Percentiles rank a stretch among this genome's conserved stretches.
phyloP scores from a whole-genome alignment of 2,888 invertebrate species.

The Catotricha subobsoleta region DNA sequence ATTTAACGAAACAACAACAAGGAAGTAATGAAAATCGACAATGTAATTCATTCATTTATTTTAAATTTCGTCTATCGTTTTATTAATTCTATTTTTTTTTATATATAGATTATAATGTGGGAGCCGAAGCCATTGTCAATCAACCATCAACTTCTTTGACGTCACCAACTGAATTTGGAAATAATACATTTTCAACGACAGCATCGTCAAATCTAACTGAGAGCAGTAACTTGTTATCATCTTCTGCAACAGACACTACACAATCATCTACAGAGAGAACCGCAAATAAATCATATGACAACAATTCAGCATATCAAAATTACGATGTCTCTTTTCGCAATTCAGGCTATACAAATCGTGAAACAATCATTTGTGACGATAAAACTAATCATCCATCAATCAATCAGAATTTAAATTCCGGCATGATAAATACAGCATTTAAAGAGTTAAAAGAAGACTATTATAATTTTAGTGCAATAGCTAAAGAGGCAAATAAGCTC shows the following conservation, averaged over 20 bases:
- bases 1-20: constrained; percentile 27
- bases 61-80: background rate
- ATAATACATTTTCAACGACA: background rate
- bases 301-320: constrained; percentile 13
- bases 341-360: constrained; percentile 25
- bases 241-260: constrained; percentile 8
- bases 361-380: constrained; percentile 23
- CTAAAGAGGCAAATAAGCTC: background rate
- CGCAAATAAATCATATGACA: constrained; percentile 10
- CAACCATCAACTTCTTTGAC: background rate
- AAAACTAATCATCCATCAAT: too few relatives aligned
- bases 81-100: background rate
- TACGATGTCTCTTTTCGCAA: constrained; percentile 25
- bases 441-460: constrained; percentile 2
- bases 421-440: too few relatives aligned
- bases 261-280: constrained; percentile 8
- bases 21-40: constrained; percentile 15
- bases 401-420: background rate
- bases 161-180: constrained; percentile 6
- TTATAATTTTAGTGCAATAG: constrained; percentile 6
- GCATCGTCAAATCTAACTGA: background rate
- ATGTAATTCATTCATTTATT: constrained; percentile 14
- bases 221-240: background rate
- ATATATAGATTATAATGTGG: constrained; percentile 12
- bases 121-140: constrained; percentile 1